phyloP scores from a whole-genome alignment of 2,797 vertebrate genomes.

The Hemitrygon akajei region DNA sequence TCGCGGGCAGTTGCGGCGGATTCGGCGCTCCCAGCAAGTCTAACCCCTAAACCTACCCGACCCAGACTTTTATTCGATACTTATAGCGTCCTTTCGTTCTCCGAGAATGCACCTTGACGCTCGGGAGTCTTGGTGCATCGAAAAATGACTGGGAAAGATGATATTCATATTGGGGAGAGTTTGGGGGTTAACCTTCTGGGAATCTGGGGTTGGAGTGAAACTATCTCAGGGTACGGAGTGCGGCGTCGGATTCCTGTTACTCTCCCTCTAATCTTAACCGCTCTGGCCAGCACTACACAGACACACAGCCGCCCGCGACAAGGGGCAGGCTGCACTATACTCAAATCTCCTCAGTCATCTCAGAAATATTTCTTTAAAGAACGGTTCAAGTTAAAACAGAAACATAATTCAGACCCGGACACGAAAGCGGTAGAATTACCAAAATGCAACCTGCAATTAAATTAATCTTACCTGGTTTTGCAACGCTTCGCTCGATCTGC shows the following conservation, averaged over 20 bases:
- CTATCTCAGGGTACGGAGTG: too few relatives aligned
- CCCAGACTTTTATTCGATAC: not conserved
- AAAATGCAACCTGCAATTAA: not conserved
- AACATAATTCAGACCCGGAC: not conserved
- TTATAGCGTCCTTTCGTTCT: not conserved
- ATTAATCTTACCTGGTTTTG: not conserved
- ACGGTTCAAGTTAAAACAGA: too few relatives aligned
- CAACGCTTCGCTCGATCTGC: not conserved
- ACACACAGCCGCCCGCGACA: not conserved
- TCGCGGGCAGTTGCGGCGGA: too few relatives aligned
- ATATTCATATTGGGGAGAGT: too few relatives aligned
- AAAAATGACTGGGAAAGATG: not conserved
- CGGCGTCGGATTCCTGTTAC: not conserved
- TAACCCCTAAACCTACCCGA: not conserved
- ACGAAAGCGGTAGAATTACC: not conserved
- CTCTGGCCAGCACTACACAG: not conserved
- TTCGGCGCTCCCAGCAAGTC: too few relatives aligned
- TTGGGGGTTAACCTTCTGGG: not conserved
- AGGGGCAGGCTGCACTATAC: too few relatives aligned
- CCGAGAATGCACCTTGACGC: not conserved
- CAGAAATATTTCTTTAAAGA: too few relatives aligned
- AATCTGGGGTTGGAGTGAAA: too few relatives aligned
- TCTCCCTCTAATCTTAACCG: not conserved
- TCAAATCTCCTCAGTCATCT: too few relatives aligned
- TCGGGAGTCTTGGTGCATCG: too few relatives aligned